A percentile compares a stretch with the other conserved stretches of the same genome.
Evolutionary conservation across 2,113 vertebrate species (phyloP).

Genomic region (Notechis scutatus): DNA sequence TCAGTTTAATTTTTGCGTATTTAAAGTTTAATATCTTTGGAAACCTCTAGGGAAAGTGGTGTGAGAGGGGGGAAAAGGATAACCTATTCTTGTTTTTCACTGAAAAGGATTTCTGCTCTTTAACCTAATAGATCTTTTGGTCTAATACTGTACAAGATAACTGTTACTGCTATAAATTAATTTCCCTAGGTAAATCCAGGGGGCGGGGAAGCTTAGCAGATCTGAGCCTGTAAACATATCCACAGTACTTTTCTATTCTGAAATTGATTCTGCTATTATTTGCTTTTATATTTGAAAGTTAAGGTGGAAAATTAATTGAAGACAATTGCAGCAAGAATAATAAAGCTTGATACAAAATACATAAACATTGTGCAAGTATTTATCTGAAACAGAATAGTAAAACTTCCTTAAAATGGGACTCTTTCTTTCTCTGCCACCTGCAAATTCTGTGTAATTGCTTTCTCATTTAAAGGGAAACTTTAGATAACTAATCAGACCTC

Average conservation of each 20-base stretch:
- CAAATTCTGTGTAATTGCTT: not conserved
- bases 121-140: not conserved
- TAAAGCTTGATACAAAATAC: not conserved
- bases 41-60: not conserved
- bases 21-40: not conserved
- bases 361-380: not conserved
- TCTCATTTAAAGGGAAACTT: not conserved
- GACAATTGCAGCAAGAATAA: not conserved
- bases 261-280: not conserved
- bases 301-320: not conserved
- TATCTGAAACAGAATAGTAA: not conserved
- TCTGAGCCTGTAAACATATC: not conserved
- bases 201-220: not conserved
- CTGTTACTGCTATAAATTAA: not conserved
- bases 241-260: not conserved
- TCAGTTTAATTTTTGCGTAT: not conserved
- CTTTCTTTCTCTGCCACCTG: not conserved
- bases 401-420: not conserved
- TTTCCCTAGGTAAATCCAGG: not conserved
- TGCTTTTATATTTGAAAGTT: not conserved
- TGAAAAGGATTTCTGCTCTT: not conserved
- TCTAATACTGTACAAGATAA: not conserved
- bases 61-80: not conserved
- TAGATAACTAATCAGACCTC: not conserved
- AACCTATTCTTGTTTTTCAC: not conserved